Evolutionary conservation across 2,888 invertebrate species (phyloP), one percentile per base, ranked within the genome.

Genomic region (Metellina segmentata): DNA sequence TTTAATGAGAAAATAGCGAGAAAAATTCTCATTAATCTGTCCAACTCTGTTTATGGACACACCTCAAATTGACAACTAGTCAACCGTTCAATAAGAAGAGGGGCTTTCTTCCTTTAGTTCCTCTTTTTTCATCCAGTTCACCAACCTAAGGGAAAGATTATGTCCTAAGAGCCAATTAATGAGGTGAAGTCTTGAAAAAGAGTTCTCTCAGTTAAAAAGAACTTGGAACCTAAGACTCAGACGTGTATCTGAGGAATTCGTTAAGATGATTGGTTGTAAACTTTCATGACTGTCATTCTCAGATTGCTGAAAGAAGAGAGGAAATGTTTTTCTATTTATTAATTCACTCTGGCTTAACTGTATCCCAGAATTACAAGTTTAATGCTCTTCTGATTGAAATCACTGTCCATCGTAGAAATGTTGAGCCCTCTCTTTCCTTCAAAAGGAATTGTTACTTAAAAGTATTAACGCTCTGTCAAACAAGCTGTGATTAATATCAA

Each of bases 81-180:
- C 72, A 83, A 52, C 83, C 53, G 16, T 52, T 53, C 83, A 13
- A n/a, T 83, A 20, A 49, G n/a, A 77, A 34, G 49, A 20, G 8
- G 79, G 20, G 20, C 53, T 16, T 61, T 79, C 61, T 20, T 61
- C 19, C 52, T 16, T 52, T 51, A 34, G 11, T 20, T 52, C 9
- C 20, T 19, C 52, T 69, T 52, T 83, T 83, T 8, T 74, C 34
- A 20, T 53, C 51, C 4, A 52, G 20, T 82, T 72, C 34, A 13
- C 6, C 52, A 53, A 16, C 13, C 34, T 52, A 13, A 74, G 34
- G 52, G 5, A 53, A 52, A 74, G 83, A 83, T 83, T 83, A 83
- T 83, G 20, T 53, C 72, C 74, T 61, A 34, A 83, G 83, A 83
- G n/a, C 74, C 83, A 83, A 83, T 83, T 83, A 83, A 83, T 83